Conservation (phyloP, 2,888 invertebrate species). For the Metallyticus violacea region DNA sequence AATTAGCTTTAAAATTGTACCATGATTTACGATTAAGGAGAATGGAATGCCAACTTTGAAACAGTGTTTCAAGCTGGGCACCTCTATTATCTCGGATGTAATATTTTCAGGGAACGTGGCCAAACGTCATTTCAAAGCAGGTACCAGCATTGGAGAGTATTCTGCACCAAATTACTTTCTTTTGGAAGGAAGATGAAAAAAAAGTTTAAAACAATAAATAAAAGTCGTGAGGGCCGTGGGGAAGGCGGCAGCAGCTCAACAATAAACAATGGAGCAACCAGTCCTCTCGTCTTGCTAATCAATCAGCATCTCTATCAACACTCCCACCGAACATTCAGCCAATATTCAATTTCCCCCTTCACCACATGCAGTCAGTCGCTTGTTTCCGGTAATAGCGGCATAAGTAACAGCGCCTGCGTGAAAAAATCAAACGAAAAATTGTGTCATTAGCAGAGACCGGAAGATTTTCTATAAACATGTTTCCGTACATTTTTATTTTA, state of each 20-base stretch:
- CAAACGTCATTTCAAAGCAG: too few relatives aligned
- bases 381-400: neutral
- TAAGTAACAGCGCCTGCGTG: neutral
- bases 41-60: neutral
- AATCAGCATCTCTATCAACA: conserved; percentile 25
- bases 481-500: too few relatives aligned
- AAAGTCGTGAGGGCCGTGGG: conserved; percentile 2
- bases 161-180: conserved; percentile 12
- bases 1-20: too few relatives aligned
- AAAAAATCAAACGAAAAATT: too few relatives aligned
- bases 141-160: neutral
- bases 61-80: too few relatives aligned
- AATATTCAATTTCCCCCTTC: conserved; percentile 17
- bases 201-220: conserved; percentile 11
- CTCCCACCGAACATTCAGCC: neutral
- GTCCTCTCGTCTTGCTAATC: neutral
- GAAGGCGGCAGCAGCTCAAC: neutral
- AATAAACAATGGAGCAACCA: conserved; percentile 23
- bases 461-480: too few relatives aligned
- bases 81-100: too few relatives aligned
- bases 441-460: too few relatives aligned
- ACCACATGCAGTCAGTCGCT: neutral
- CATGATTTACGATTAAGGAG: too few relatives aligned
- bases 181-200: conserved; percentile 1
- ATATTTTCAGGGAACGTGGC: too few relatives aligned